Evolutionary conservation across 2,113 vertebrate genomes (phyloP).

Genomic region (Elgaria multicarinata): DNA sequence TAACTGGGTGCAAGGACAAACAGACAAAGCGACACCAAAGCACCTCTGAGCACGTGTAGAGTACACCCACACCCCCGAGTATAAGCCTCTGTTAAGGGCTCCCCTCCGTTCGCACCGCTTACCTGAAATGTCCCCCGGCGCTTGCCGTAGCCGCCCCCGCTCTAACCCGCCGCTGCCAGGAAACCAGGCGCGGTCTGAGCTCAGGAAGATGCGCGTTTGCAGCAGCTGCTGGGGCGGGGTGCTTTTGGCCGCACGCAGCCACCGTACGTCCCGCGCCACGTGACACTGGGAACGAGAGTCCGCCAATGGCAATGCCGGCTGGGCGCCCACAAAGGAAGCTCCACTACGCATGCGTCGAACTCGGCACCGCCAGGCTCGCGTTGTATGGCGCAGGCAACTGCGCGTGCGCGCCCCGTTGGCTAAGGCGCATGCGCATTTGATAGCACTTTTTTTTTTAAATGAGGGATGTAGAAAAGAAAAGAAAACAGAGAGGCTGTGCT

Average conservation of each 20-base stretch:
- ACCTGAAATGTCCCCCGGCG: neutral
- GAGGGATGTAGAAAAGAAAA: too few species aligned
- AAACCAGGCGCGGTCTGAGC: neutral
- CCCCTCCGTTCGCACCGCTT: neutral
- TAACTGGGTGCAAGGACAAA: neutral
- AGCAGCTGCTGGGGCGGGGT: rapidly evolving
- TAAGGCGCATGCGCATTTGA: neutral
- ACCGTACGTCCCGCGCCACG: neutral
- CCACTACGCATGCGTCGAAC: neutral
- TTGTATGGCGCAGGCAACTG: too few species aligned
- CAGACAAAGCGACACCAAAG: neutral
- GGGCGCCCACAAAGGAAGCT: neutral
- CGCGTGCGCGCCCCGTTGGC: too few species aligned
- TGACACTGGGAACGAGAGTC: rapidly evolving
- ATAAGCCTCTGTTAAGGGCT: too few species aligned
- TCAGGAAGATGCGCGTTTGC: rapidly evolving
- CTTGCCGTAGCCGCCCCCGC: neutral
- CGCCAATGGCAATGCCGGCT: rapidly evolving
- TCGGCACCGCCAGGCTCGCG: too few species aligned
- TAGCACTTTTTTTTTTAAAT: neutral
- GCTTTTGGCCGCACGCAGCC: neutral
- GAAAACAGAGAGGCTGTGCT: neutral
- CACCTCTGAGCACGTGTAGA: neutral
- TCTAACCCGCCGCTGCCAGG: rapidly evolving
- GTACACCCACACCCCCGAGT: neutral